A percentile compares a stretch with the other conserved stretches of the same genome.
phyloP scores from a whole-genome alignment of 1,140 invertebrate species.

The Mya arenaria region DNA sequence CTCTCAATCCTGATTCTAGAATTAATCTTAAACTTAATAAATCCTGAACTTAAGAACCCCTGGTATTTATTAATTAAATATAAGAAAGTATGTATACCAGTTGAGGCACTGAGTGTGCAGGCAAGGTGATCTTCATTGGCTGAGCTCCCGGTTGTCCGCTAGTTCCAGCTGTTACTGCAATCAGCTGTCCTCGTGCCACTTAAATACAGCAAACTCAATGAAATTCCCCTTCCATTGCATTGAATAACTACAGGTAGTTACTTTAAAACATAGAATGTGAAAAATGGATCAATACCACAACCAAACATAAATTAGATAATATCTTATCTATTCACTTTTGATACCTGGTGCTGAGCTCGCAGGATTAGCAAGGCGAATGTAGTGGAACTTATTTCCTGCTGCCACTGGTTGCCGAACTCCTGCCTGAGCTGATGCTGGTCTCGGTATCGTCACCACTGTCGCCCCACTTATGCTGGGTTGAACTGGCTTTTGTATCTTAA shows the following conservation, averaged over 20 bases:
- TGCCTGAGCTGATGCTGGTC: neutral
- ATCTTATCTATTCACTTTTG: too few species aligned
- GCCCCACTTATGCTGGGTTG: slow-evolving; percentile 40
- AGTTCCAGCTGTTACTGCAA: slow-evolving; percentile 16
- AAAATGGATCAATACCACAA: too few species aligned
- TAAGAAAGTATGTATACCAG: too few species aligned
- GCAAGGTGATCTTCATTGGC: slow-evolving; percentile 75
- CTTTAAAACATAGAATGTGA: too few species aligned
- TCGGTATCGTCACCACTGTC: slow-evolving; percentile 35
- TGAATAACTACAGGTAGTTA: too few species aligned
- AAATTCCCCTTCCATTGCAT: too few species aligned
- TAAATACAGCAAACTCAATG: neutral
- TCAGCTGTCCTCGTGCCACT: slow-evolving; percentile 29
- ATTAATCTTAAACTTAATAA: too few species aligned
- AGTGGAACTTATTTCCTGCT: slow-evolving; percentile 80
- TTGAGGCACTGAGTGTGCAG: slow-evolving; percentile 60
- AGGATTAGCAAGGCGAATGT: slow-evolving; percentile 76
- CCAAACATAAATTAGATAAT: too few species aligned
- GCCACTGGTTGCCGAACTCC: slow-evolving; percentile 57
- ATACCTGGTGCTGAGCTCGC: slow-evolving; percentile 41
- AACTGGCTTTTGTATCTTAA: slow-evolving; percentile 51
- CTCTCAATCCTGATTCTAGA: too few species aligned
- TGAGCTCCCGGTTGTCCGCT: slow-evolving; percentile 43
- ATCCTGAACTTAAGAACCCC: too few species aligned
- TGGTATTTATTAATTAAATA: too few species aligned